Evolutionary conservation across 92 coral and sea anemone species (phyloP).

Genomic region (Porites rus): DNA sequence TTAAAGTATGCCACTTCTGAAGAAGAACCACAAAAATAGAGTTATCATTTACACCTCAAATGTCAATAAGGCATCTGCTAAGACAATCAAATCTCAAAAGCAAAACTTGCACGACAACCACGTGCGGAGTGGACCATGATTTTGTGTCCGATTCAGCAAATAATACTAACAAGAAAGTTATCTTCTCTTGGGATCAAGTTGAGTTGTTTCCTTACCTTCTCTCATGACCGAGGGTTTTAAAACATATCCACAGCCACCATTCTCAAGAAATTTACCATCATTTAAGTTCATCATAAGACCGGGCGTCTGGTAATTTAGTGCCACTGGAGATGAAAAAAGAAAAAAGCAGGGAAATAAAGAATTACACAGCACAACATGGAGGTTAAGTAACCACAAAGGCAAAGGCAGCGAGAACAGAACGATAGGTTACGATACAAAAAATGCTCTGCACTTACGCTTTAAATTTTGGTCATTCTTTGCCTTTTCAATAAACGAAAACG

Average conservation of each 20-base stretch:
- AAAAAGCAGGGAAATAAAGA: not conserved
- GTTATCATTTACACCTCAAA: not conserved
- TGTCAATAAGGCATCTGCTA: not conserved
- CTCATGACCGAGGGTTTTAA: conserved; percentile 98
- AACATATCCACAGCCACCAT: conserved; percentile 96
- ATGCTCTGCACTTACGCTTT: no score
- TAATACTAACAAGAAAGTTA: no score
- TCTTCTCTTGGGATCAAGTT: no score
- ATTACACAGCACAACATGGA: not conserved
- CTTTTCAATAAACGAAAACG: no score
- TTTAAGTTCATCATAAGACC: conserved; percentile 96
- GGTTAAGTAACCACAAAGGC: no score
- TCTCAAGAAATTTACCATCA: conserved; percentile 87
- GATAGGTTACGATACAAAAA: no score
- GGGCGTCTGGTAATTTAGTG: conserved; percentile 93
- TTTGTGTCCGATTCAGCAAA: not conserved
- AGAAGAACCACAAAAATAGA: not conserved
- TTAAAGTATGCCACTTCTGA: conserved; percentile 95
- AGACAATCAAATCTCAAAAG: not conserved
- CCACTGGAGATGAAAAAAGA: conserved; percentile 67
- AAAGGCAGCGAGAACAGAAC: no score
- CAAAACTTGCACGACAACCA: not conserved
- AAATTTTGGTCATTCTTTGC: no score
- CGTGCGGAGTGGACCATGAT: not conserved
- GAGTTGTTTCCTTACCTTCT: conserved; percentile 73